phyloP scores from a whole-genome alignment of 2,113 vertebrate species.

The Cyprinus carpio region DNA sequence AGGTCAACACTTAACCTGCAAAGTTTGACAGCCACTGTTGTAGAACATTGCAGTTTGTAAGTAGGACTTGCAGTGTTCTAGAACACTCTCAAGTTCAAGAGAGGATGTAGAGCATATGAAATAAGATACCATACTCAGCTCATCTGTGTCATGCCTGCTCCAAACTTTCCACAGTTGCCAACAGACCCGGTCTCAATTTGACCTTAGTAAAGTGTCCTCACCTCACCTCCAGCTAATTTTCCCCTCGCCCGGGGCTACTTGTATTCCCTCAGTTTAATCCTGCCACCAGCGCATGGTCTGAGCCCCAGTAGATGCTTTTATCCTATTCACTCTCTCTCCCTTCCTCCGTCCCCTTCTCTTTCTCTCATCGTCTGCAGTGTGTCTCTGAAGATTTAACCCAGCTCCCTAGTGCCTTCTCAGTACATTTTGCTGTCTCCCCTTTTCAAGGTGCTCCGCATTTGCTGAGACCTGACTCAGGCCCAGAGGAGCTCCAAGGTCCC shows the following conservation, averaged over 20 bases:
- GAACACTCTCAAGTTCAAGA: slow-evolving; percentile 34
- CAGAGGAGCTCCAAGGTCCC: slow-evolving; percentile 49
- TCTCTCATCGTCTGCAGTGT: slow-evolving; percentile 39
- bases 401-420: slow-evolving; percentile 49
- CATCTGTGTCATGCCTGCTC: not conserved
- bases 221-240: slow-evolving; percentile 59
- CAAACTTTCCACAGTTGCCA: slow-evolving; percentile 15
- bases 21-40: not conserved
- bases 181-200: slow-evolving; percentile 31
- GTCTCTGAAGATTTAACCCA: slow-evolving; percentile 49
- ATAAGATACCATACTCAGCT: slow-evolving; percentile 18
- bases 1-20: not conserved
- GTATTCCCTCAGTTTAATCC: slow-evolving; percentile 59
- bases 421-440: slow-evolving; percentile 59
- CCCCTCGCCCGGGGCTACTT: slow-evolving; percentile 45
- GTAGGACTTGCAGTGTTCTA: not conserved
- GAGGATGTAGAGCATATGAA: slow-evolving; percentile 36
- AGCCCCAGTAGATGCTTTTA: slow-evolving; percentile 57
- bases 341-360: not conserved
- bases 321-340: slow-evolving; percentile 29
- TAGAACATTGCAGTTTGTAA: not conserved
- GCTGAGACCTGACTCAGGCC: slow-evolving; percentile 59
- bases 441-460: slow-evolving; percentile 53
- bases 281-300: slow-evolving; percentile 51
- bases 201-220: slow-evolving; percentile 45